Conservation (phyloP, 2,113 vertebrate genomes). For the Erinaceus europaeus region DNA sequence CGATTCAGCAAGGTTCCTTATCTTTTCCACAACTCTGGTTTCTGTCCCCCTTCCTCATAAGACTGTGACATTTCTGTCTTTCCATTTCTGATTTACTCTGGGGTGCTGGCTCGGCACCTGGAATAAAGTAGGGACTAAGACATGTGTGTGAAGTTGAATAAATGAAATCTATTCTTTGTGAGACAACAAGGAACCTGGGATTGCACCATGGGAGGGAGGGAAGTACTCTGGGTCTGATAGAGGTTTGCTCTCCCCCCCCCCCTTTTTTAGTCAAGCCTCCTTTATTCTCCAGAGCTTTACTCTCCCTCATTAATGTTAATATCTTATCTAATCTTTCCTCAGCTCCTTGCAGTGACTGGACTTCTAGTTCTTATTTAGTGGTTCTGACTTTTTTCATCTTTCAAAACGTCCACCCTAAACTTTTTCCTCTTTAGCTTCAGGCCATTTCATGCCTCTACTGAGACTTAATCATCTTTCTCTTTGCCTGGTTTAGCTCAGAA, state of each 20-base stretch:
- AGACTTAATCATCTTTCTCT: slow-evolving; percentile 70
- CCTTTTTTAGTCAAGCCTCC: slow-evolving; percentile 27
- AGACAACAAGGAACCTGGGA: neutral
- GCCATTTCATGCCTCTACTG: slow-evolving; percentile 68
- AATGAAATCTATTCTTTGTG: neutral
- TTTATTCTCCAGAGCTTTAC: slow-evolving; percentile 42
- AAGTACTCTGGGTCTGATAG: neutral
- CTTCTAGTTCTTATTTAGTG: slow-evolving; percentile 53
- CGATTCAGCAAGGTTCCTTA: neutral
- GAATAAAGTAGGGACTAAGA: neutral
- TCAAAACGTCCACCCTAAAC: slow-evolving; percentile 69
- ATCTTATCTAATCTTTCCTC: slow-evolving; percentile 66
- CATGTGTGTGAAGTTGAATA: neutral
- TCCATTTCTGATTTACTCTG: neutral
- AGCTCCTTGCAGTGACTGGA: slow-evolving; percentile 25
- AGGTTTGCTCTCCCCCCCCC: neutral
- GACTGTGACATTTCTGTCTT: neutral
- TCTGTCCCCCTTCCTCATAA: neutral
- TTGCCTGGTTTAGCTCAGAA: slow-evolving; percentile 51
- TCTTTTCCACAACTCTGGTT: neutral
- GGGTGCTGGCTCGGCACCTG: neutral
- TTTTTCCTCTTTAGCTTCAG: slow-evolving; percentile 59
- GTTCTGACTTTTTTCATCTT: slow-evolving; percentile 57
- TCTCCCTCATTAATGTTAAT: slow-evolving; percentile 70
- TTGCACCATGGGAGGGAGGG: neutral